Evolutionary conservation across 2,113 vertebrate genomes (phyloP).

Genomic region (Arvicanthis niloticus): DNA sequence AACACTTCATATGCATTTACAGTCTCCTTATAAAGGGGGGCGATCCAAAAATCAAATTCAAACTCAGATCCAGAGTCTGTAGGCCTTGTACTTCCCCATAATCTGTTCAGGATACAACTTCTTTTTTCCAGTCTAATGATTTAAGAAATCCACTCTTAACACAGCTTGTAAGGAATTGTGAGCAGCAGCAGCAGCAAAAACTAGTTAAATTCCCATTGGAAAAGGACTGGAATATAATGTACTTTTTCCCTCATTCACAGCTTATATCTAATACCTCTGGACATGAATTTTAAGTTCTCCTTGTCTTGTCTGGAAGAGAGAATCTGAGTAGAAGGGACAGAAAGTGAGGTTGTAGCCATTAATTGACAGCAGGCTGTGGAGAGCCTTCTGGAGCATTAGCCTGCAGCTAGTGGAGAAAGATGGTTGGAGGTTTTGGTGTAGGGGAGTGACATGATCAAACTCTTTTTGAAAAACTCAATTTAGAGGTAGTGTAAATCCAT

Average conservation of each 20-base stretch:
- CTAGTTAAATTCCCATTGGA: background rate
- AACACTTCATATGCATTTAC: background rate
- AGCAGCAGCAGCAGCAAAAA: background rate
- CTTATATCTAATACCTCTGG: background rate
- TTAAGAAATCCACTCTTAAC: constrained; percentile 18
- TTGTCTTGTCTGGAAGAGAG: background rate
- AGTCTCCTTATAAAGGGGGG: background rate
- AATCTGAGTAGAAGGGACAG: background rate
- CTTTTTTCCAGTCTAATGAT: constrained; percentile 13
- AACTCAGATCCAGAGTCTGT: constrained; percentile 34
- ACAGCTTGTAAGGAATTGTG: background rate
- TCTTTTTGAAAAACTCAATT: constrained; percentile 62
- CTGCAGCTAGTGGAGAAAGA: constrained; percentile 17
- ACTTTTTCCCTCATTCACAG: background rate
- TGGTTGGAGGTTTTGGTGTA: constrained; percentile 25
- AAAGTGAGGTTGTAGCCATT: constrained; percentile 6
- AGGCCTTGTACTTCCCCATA: background rate
- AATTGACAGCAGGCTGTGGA: background rate
- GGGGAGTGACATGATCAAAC: constrained; percentile 29
- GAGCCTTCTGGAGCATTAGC: constrained; percentile 35
- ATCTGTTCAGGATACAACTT: background rate
- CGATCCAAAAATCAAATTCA: constrained; percentile 18
- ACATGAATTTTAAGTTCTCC: constrained; percentile 21
- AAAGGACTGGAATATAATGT: background rate
- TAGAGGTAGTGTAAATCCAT: constrained; percentile 56